phyloP scores from a whole-genome alignment of 2,888 invertebrate species.

The Xiphydria camelus region DNA sequence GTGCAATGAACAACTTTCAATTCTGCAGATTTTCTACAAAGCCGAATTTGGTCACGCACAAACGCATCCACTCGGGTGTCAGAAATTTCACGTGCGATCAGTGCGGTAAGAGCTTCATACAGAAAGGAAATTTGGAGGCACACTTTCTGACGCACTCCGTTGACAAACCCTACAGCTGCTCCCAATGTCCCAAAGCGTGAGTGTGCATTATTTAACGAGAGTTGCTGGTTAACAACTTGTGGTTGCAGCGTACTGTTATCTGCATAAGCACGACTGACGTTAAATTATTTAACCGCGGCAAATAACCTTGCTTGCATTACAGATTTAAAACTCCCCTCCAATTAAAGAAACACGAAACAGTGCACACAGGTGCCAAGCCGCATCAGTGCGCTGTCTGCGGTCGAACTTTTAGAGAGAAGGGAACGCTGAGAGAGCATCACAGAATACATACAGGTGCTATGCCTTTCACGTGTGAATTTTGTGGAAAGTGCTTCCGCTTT shows the following conservation, averaged over 20 bases:
- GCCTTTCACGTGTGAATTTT: constrained; percentile 77
- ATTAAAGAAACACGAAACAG: constrained; percentile 63
- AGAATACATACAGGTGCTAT: constrained; percentile 78
- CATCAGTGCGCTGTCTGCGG: constrained; percentile 67
- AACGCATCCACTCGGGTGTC: constrained; percentile 62
- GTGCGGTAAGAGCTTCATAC: constrained; percentile 65
- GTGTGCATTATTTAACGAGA: constrained; percentile 19
- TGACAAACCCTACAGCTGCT: constrained; percentile 60
- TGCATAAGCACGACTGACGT: background rate
- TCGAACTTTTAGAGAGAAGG: constrained; percentile 68
- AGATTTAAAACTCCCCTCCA: constrained; percentile 63
- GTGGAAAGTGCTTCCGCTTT: constrained; percentile 75
- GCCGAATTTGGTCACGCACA: constrained; percentile 64
- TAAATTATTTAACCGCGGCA: background rate
- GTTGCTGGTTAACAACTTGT: background rate
- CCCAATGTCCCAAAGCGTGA: constrained; percentile 60
- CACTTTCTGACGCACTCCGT: constrained; percentile 63
- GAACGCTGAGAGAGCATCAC: constrained; percentile 74
- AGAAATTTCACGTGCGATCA: constrained; percentile 63
- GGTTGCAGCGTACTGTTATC: constrained; percentile 3
- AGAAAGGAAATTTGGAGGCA: constrained; percentile 64
- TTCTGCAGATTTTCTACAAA: constrained; percentile 60
- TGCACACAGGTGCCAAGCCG: constrained; percentile 65
- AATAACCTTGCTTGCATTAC: constrained; percentile 10
- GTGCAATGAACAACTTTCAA: too few relatives aligned